Conservation (phyloP, 1,140 invertebrate species). For the Papilio dardanus region DNA sequence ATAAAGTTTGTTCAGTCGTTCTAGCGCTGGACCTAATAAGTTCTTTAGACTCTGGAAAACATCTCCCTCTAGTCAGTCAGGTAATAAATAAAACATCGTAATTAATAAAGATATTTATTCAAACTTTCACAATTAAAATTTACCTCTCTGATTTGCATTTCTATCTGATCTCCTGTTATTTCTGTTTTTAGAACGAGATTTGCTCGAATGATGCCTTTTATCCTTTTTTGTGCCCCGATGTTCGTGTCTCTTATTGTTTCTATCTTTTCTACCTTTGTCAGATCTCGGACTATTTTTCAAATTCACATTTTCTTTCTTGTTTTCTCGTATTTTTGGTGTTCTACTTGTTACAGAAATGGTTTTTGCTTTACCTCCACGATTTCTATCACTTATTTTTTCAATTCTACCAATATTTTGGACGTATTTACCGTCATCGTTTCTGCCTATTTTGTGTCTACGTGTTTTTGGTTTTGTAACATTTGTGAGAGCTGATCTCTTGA, state of each 20-base stretch:
- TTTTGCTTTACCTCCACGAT: neutral
- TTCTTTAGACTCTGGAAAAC: too few species aligned
- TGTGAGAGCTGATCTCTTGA: slow-evolving; percentile 41
- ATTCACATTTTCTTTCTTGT: neutral
- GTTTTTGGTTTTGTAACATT: neutral
- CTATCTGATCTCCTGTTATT: slow-evolving; percentile 24
- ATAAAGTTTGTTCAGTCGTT: too few species aligned
- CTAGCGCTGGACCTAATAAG: too few species aligned
- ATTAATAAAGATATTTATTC: slow-evolving; percentile 39
- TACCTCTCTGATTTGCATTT: slow-evolving; percentile 34
- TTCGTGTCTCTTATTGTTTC: neutral
- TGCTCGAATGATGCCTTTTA: neutral
- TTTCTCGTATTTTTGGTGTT: neutral
- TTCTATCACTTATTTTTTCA: neutral
- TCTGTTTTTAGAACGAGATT: slow-evolving; percentile 15
- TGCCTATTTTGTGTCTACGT: neutral
- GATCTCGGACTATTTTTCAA: neutral
- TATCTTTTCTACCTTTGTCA: neutral
- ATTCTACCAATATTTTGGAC: neutral
- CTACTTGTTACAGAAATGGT: neutral
- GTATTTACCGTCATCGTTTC: slow-evolving; percentile 20
- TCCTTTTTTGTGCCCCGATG: neutral
- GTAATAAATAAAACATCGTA: slow-evolving; percentile 12
- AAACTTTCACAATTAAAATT: slow-evolving; percentile 37
- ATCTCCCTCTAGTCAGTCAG: too few species aligned